Evolutionary conservation across 2,888 invertebrate species (phyloP).

Genomic region (Thymelicus lineola): DNA sequence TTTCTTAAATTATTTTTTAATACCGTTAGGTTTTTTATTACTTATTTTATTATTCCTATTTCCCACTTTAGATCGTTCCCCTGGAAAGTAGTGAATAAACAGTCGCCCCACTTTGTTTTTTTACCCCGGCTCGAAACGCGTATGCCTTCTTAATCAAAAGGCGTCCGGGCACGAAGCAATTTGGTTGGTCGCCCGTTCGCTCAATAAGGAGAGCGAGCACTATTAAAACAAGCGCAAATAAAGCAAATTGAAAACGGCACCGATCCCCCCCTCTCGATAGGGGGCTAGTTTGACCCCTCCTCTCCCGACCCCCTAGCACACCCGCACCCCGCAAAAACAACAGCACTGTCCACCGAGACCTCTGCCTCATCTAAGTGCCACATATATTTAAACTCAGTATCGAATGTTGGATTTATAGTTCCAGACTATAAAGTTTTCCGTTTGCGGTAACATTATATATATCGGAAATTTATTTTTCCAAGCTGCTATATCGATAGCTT

Average conservation of each 20-base stretch:
- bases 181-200: constrained; percentile 74
- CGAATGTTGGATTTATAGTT: constrained; percentile 28
- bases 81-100: constrained; percentile 45
- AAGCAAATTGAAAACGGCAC: constrained; percentile 83
- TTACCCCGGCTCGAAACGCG: constrained; percentile 58
- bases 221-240: constrained; percentile 85
- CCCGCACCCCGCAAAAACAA: constrained; percentile 69
- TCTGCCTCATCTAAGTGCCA: constrained; percentile 58
- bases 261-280: constrained; percentile 58
- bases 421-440: constrained; percentile 3
- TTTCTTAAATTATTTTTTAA: background rate
- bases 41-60: constrained; percentile 3
- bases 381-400: constrained; percentile 49
- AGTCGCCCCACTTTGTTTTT: constrained; percentile 65
- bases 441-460: background rate
- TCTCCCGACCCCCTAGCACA: constrained; percentile 46
- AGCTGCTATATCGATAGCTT: background rate
- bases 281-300: constrained; percentile 56
- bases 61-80: constrained; percentile 39
- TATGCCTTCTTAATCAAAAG: constrained; percentile 78
- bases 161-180: constrained; percentile 82
- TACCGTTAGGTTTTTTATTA: background rate
- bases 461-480: constrained; percentile 2
- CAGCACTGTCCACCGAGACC: constrained; percentile 44
- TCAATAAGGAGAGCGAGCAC: constrained; percentile 81